These are phyloP conservation scores for Cassiopea andromeda DNA, from an alignment of 30 jellyfish, hydroid and myxozoan genomes.

Conservation along the genomic window DNA sequence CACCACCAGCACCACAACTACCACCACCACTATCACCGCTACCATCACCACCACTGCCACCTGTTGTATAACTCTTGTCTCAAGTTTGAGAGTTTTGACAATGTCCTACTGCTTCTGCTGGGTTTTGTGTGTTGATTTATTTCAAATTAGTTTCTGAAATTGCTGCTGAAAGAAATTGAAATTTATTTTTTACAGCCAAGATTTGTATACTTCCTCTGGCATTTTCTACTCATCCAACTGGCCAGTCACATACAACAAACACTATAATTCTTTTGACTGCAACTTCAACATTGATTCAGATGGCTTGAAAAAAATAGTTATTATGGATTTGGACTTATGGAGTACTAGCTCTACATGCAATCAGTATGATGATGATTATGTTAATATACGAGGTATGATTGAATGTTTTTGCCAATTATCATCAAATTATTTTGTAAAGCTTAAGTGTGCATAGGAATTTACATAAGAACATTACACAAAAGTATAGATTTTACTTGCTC, in stretches of 20 bases:
- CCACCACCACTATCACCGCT: too few relatives aligned
- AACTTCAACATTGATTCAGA: neutral
- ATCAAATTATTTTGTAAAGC: too few relatives aligned
- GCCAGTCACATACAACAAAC: constrained; percentile 7
- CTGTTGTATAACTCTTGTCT: too few relatives aligned
- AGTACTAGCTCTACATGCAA: neutral
- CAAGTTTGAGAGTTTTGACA: too few relatives aligned
- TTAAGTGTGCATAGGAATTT: too few relatives aligned
- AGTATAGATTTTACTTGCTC: too few relatives aligned
- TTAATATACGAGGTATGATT: constrained; percentile 19
- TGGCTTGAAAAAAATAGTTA: constrained; percentile 15
- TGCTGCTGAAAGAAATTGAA: neutral
- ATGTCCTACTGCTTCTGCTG: too few relatives aligned
- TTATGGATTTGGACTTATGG: constrained; percentile 40
- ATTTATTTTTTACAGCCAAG: neutral
- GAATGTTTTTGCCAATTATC: neutral
- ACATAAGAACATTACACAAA: too few relatives aligned
- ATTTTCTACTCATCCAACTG: constrained; percentile 18
- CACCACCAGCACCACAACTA: too few relatives aligned
- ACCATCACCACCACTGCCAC: too few relatives aligned
- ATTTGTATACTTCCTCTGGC: neutral
- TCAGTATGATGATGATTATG: neutral
- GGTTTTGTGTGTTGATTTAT: neutral
- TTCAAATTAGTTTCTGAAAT: neutral
- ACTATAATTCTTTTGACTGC: constrained; percentile 6